Evolutionary conservation across 2,113 vertebrate species (phyloP).

Genomic region (Bufo bufo): DNA sequence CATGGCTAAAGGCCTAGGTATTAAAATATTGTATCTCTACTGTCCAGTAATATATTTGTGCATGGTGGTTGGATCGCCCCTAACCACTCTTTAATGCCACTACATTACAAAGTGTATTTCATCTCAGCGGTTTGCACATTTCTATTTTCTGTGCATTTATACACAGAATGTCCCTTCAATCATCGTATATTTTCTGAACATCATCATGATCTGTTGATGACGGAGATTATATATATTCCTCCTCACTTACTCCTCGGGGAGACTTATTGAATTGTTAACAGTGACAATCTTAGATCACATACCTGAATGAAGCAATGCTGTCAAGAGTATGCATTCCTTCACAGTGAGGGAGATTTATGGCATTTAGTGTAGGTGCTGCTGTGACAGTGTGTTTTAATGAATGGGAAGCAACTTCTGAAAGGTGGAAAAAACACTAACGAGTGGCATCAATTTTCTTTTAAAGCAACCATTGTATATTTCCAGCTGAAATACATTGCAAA

Average conservation of each 20-base stretch:
- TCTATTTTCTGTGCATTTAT: neutral
- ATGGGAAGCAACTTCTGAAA: constrained; percentile 17
- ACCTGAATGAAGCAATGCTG: constrained; percentile 14
- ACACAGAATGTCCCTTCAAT: neutral
- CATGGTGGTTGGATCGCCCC: no score
- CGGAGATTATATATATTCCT: constrained; percentile 12
- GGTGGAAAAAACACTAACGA: constrained; percentile 45
- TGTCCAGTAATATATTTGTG: no score
- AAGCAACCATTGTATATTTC: constrained; percentile 12
- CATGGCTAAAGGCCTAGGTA: no score
- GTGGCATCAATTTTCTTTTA: constrained; percentile 15
- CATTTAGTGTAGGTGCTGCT: constrained; percentile 31
- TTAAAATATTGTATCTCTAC: no score
- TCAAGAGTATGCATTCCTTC: constrained; percentile 30
- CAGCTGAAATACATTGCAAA: constrained; percentile 20
- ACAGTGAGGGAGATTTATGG: constrained; percentile 45
- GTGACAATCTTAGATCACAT: constrained; percentile 44
- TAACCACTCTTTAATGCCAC: neutral
- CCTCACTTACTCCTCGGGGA: neutral
- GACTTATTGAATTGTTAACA: constrained; percentile 46
- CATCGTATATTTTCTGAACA: neutral
- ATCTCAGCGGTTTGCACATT: neutral
- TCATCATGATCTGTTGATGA: constrained; percentile 15
- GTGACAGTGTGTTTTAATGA: constrained; percentile 42
- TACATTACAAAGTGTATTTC: neutral